Evolutionary conservation across 2,888 invertebrate species (phyloP).

Genomic region (Lasioglossum oenotherae): DNA sequence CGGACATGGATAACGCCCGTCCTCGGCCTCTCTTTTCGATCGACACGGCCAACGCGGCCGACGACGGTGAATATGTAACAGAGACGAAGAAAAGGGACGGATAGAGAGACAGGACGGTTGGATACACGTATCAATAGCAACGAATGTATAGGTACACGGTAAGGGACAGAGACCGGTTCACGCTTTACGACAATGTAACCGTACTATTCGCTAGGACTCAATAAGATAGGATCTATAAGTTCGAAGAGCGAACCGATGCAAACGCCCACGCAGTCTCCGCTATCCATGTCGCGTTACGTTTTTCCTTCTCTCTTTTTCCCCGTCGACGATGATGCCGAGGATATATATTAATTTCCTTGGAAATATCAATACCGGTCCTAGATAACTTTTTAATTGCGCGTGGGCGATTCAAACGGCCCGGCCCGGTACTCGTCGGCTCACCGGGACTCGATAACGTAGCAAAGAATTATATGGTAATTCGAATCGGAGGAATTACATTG

Average conservation of each 20-base stretch:
- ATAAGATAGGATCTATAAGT: conserved; percentile 64
- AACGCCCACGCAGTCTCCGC: conserved; percentile 52
- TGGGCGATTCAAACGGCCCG: not conserved
- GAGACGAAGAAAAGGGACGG: not conserved
- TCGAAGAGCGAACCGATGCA: conserved; percentile 51
- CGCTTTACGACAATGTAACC: conserved; percentile 69
- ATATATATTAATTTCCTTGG: conserved; percentile 44
- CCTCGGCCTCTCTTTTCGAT: conserved; percentile 14
- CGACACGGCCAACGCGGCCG: not conserved
- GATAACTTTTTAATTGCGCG: conserved; percentile 6
- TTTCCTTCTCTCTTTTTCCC: not conserved
- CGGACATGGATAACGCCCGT: conserved; percentile 49
- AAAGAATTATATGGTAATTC: conserved; percentile 24
- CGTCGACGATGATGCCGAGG: not conserved
- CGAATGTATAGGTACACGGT: conserved; percentile 50
- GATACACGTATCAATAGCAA: conserved; percentile 62
- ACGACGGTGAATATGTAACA: not conserved
- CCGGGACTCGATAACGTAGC: conserved; percentile 8
- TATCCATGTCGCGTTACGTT: conserved; percentile 53
- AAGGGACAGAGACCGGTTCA: conserved; percentile 66
- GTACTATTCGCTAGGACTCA: conserved; percentile 65
- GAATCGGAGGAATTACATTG: conserved; percentile 16
- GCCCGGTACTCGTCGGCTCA: not conserved
- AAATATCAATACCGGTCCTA: conserved; percentile 13
- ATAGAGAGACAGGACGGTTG: conserved; percentile 31